These are phyloP conservation scores for Pantherophis guttatus DNA, from an alignment of 2,113 vertebrate species.

Conservation along the genomic window DNA sequence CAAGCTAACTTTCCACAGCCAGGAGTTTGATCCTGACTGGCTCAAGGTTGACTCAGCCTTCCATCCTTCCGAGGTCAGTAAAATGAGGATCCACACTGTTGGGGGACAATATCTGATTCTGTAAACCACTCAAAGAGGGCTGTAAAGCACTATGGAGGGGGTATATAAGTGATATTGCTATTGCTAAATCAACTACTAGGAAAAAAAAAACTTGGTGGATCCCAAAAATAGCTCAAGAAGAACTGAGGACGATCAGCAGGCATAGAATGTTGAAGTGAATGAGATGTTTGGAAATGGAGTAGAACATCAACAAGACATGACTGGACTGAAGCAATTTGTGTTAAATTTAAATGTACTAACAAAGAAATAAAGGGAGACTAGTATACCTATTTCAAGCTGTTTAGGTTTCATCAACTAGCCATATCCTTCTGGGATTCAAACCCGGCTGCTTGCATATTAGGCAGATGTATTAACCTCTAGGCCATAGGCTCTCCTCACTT, in stretches of 20 bases:
- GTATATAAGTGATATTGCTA: not conserved
- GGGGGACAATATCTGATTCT: not conserved
- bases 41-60: not conserved
- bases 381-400: too few relatives aligned
- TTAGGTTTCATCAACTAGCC: too few relatives aligned
- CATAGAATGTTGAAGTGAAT: not conserved
- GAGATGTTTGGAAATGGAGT: not conserved
- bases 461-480: too few relatives aligned
- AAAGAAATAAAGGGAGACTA: too few relatives aligned
- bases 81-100: not conserved
- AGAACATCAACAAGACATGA: not conserved
- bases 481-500: too few relatives aligned
- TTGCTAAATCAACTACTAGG: not conserved
- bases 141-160: not conserved
- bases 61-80: not conserved
- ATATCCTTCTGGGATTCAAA: too few relatives aligned
- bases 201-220: not conserved
- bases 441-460: too few relatives aligned
- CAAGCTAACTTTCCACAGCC: too few relatives aligned
- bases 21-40: not conserved
- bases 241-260: not conserved
- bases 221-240: not conserved
- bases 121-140: not conserved
- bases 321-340: not conserved
- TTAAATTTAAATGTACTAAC: not conserved